Base-by-base conservation (phyloP, 2,113 vertebrate species). In the Sebastes fasciatus region DNA sequence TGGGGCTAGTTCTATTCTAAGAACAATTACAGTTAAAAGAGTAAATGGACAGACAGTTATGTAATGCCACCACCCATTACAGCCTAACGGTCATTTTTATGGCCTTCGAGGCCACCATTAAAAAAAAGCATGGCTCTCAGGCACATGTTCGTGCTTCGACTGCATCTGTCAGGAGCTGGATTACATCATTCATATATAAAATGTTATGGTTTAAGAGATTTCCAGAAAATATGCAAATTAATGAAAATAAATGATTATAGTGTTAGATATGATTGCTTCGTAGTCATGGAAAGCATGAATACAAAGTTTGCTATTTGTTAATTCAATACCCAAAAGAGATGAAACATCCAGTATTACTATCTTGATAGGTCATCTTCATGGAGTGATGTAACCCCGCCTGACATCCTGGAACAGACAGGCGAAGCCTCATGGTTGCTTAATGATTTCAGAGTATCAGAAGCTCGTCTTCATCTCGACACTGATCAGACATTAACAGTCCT, bases 21-120 rank as follows among this genome's bases (percentile, higher is more conserved):
- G 89, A 79, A 82, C 83, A 71, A 85, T 86, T 76, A 70, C 66
- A 88, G 80, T 69, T 85, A 57, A 87, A 82, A 67, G 74, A 73
- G 52, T 65, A 87, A 74, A 78, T 73, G 82, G 85, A 60, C 51
- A 69, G 80, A 89, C 78, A 79, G 77, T 93, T 89, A 83, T 76
- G 78, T 77, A 91, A 93, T 42, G 54, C 65, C 82, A 65, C 71
- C 65, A 21, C 6, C 85, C 85, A 87, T 88, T 89, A 79, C 54
- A 77, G 81, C 74, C 72, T 73, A 86, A 82, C 66, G 43, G 67
- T 5, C 4, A 1, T 10, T 84, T 91, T 91, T 76, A 88, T 79
- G 65, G 74, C 83, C 58, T 26, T 54, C 6, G 0, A 67, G 57
- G 49, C 54, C 40, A 48, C 78, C 69, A 78, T 82, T 73, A 26